Evolutionary conservation across 2,888 invertebrate genomes (phyloP), one percentile per base, ranked within the genome.

Genomic region (Clivina fossor): DNA sequence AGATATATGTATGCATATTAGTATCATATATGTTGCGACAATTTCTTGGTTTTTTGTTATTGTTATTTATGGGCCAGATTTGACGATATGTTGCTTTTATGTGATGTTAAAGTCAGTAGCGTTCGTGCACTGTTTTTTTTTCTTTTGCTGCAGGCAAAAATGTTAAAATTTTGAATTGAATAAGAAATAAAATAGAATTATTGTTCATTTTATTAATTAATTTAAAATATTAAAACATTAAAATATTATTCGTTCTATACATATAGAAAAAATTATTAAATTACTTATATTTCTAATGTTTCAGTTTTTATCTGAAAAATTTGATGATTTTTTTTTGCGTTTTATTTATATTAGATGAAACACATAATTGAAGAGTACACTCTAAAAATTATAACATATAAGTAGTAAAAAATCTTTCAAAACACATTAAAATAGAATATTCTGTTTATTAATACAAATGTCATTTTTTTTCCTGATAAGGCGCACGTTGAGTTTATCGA

Each of bases 1-100:
- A 19, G 13, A 40, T 22, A 40, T 40, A 40, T 40, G 40, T 20
- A 40, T 40, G 40, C 11, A 40, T 40, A 40, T 16, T 16, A 40
- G 40, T 40, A 30, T 30, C 30, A 30, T 30, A 30, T 30, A 30
- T 30, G n/a, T n/a, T n/a, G n/a, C n/a, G n/a, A n/a, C n/a, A n/a
- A n/a, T n/a, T n/a, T n/a, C n/a, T n/a, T n/a, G n/a, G n/a, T n/a
- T n/a, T n/a, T n/a, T n/a, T n/a, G n/a, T n/a, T n/a, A n/a, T n/a
- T n/a, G n/a, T n/a, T n/a, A n/a, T n/a, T n/a, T n/a, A n/a, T n/a
- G 8, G 8, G 5, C 26, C 26, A 26, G 26, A 26, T 26, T 7
- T 26, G 26, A 26, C 26, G 8, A 26, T 26, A 8, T 26, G 5
- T 26, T 8, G 5, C 5, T 26, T 7, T 26, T 7, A 5, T 5